Base-by-base conservation (phyloP, 2,113 vertebrate genomes). In the Hyaena hyaena region DNA sequence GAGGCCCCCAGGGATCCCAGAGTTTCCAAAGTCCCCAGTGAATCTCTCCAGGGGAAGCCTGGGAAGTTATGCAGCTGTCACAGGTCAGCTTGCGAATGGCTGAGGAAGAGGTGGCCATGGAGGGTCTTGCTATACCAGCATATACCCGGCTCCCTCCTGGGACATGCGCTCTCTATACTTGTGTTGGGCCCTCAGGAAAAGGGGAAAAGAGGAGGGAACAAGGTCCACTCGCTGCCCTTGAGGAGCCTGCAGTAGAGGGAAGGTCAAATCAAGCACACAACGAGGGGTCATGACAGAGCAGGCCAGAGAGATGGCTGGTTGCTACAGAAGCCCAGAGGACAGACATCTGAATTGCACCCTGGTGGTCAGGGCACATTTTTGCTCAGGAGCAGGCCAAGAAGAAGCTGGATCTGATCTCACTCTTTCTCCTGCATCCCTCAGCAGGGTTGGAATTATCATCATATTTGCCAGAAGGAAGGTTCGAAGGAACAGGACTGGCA, bases 321-420 rank as follows among this genome's bases (percentile, higher is more conserved):
- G 58, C 15, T 4, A 2, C 0, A 7, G 85, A 26, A 39, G 55
- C 86, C 19, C 15, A 16, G 84, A 86, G 82, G 33, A 39, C 0
- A 0, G 19, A 9, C 2, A 0, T 79, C 5, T 1, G 5, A 33
- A 33, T 5, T 12, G 19, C 31, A 28, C 50, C 16, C 16, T 10
- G 21, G 6, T 35, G 61, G 39, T 53, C 15, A 16, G 63, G 16
- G 28, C 12, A 33, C 15, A 11, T 55, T 71, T 85, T 45, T 35
- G n/a, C 39, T 53, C 28, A n/a, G 16, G 48, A 61, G 86, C 43
- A 71, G n/a, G 21, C 45, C 15, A 15, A 55, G 48, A 45, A 71
- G 53, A 65, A 68, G 19, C 1, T 10, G 11, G 21, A 15, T 17
- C 61, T 39, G 73, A 86, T 48, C 50, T 48, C 14, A 8, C 35